Base-by-base conservation (phyloP, 2,888 invertebrate species). In the Byasa hedistus region DNA sequence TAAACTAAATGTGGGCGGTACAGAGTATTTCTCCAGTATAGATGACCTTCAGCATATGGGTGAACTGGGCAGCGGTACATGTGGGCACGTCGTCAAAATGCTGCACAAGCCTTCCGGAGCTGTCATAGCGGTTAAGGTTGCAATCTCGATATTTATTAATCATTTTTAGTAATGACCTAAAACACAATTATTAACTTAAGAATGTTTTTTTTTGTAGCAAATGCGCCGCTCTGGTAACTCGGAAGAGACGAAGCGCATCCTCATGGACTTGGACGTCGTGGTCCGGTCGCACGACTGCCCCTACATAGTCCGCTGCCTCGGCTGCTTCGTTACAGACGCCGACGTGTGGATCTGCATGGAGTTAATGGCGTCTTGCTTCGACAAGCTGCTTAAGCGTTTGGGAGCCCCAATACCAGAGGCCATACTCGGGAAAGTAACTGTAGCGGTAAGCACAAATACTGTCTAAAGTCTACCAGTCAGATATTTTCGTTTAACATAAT, bases 321-420 rank as follows among this genome's bases (percentile, higher is more conserved):
- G 99, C 55, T 99, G 98, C 91, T 99, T 99, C 89, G 98, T 99
- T 65, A 98, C 98, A 0, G 97, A 98, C 83, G 96, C 97, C 1
- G 98, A 99, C 86, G 99, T 99, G 0, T 99, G 99, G 98, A 99
- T 99, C 82, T 99, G 99, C 85, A 99, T 99, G 99, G 99, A 99
- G 91, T 93, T 99, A 73, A 99, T 99, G 99, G 96, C 98, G 19
- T 98, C 98, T 23, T 99, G 99, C 90, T 96, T 99, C 82, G 99
- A 99, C 86, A 99, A 99, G 91, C 91, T 99, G 79, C 93, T 99
- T 69, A 98, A 98, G 86, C 91, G 95, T 75, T 93, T 96, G 52
- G 95, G 95, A 70, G 94, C 94, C 73, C 96, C 98, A n/a, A 96
- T 99, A 80, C 99, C 99, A 4, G 99, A 99, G 91, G 94, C 94